Evolutionary conservation across 1,140 invertebrate species (phyloP).

Genomic region (Zaprionus ghesquierei): DNA sequence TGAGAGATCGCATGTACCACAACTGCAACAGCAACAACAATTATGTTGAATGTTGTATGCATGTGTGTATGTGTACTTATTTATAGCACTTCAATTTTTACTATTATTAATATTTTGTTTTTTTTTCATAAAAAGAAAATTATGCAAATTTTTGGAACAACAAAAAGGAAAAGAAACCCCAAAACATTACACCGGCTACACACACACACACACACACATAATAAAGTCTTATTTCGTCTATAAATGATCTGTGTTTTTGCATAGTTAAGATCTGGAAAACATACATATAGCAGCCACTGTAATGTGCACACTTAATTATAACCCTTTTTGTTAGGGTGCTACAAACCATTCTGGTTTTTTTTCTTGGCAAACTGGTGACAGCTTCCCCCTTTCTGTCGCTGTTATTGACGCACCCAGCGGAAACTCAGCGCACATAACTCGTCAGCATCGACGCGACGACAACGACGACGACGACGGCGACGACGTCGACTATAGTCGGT

Average conservation of each 20-base stretch:
- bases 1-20: slow-evolving; percentile 50
- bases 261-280: background rate
- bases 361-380: background rate
- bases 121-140: slow-evolving; percentile 34
- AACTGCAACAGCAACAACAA: slow-evolving; percentile 60
- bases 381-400: background rate
- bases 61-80: slow-evolving; percentile 60
- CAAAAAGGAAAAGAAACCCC: slow-evolving; percentile 39
- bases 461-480: slow-evolving; percentile 44
- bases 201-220: slow-evolving; percentile 23
- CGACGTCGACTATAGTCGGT: slow-evolving; percentile 57
- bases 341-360: background rate
- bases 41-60: slow-evolving; percentile 27
- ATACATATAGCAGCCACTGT: background rate
- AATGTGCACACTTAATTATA: background rate
- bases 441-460: slow-evolving; percentile 58
- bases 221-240: slow-evolving; percentile 27
- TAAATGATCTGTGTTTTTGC: background rate
- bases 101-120: slow-evolving; percentile 35
- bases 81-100: slow-evolving; percentile 50
- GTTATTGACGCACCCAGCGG: slow-evolving; percentile 1
- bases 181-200: slow-evolving; percentile 55
- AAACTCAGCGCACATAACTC: slow-evolving; percentile 50
- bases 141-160: slow-evolving; percentile 37
- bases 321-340: background rate